Evolutionary conservation across 1,140 invertebrate genomes (phyloP).

Genomic region (Drosophila oshimai): DNA sequence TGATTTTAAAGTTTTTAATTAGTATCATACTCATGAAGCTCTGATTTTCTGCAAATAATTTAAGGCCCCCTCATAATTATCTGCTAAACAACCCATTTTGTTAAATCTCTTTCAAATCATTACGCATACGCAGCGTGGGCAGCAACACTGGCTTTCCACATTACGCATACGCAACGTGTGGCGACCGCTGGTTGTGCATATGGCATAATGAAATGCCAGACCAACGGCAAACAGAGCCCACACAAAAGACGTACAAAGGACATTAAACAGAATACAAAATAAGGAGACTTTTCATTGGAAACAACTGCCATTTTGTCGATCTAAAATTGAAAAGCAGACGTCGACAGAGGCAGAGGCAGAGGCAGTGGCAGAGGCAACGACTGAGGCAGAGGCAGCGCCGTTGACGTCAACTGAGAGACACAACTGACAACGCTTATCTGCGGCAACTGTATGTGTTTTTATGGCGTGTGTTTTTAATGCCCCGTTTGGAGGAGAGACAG

Average conservation of each 20-base stretch:
- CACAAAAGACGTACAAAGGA: constrained; percentile 47
- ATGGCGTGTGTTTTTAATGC: constrained; percentile 70
- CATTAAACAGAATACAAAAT: constrained; percentile 72
- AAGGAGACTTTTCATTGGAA: constrained; percentile 16
- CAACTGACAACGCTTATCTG: constrained; percentile 44
- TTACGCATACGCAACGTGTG: constrained; percentile 69
- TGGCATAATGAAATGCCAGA: constrained; percentile 48
- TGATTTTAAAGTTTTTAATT: no score
- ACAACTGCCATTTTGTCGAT: constrained; percentile 51
- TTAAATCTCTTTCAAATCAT: neutral
- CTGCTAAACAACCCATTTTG: neutral
- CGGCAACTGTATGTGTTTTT: constrained; percentile 56
- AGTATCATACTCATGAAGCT: no score
- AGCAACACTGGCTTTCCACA: constrained; percentile 4
- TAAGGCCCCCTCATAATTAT: neutral
- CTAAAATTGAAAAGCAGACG: constrained; percentile 66
- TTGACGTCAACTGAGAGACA: constrained; percentile 14
- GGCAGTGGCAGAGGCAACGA: constrained; percentile 5
- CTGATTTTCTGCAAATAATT: no score
- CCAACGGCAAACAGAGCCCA: constrained; percentile 25
- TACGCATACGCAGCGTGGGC: constrained; percentile 39
- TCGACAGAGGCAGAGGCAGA: constrained; percentile 5
- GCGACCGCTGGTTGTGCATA: neutral
- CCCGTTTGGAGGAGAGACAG: constrained; percentile 22
- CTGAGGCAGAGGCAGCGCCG: constrained; percentile 6